Evolutionary conservation across 2,797 vertebrate genomes (phyloP).

Genomic region (Notoglanidium macrostoma): DNA sequence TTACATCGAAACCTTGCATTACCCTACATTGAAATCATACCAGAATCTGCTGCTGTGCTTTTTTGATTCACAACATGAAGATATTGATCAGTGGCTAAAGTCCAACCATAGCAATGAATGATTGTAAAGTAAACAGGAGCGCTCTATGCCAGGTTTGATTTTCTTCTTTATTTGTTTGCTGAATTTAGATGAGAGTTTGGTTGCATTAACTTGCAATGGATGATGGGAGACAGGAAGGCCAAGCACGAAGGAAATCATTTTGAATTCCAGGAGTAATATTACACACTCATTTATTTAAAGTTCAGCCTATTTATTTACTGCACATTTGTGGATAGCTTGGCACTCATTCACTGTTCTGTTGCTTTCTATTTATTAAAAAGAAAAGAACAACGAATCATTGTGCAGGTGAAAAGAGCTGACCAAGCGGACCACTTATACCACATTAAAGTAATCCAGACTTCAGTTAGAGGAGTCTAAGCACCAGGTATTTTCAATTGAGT

Average conservation of each 20-base stretch:
- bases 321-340: conserved; percentile 34
- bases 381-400: conserved; percentile 48
- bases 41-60: neutral
- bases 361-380: conserved; percentile 18
- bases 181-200: conserved; percentile 24
- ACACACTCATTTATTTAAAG: conserved; percentile 49
- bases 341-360: conserved; percentile 23
- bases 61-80: conserved; percentile 34
- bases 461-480: conserved; percentile 26
- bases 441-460: conserved; percentile 45
- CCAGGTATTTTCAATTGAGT: conserved; percentile 21
- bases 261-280: conserved; percentile 43
- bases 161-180: conserved; percentile 41
- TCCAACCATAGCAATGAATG: conserved; percentile 43
- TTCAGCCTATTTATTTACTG: conserved; percentile 41
- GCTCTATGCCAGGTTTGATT: conserved; percentile 26
- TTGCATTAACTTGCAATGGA: conserved; percentile 34
- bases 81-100: conserved; percentile 44
- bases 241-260: conserved; percentile 46
- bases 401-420: conserved; percentile 50
- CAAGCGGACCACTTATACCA: conserved; percentile 44
- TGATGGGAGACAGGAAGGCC: conserved; percentile 31
- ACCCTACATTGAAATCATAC: conserved; percentile 12
- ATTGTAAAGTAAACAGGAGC: conserved; percentile 51
- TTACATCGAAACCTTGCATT: neutral